Conservation (phyloP, 2,113 vertebrate genomes). For the Megaceryle torquata region DNA sequence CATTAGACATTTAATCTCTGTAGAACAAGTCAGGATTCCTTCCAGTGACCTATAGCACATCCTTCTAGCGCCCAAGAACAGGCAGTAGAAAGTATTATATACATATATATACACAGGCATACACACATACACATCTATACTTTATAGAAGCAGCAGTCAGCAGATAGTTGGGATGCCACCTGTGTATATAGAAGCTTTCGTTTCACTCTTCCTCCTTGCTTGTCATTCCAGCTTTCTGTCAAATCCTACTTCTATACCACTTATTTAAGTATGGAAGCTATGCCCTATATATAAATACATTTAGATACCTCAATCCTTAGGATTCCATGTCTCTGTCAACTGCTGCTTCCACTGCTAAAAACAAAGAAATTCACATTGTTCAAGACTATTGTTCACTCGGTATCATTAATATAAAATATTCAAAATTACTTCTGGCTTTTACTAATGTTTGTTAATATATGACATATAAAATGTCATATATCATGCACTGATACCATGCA, state of each 20-base stretch:
- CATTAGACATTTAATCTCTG: background rate
- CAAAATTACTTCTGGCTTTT: background rate
- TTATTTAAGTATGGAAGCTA: background rate
- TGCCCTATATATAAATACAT: background rate
- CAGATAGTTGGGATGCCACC: background rate
- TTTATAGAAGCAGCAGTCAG: background rate
- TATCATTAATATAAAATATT: background rate
- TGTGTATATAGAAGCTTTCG: background rate
- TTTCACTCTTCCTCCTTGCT: background rate
- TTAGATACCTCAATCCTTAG: background rate
- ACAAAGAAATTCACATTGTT: background rate
- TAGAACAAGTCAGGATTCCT: background rate
- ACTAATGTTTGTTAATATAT: background rate
- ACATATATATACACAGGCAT: background rate
- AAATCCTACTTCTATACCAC: background rate
- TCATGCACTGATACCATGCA: background rate
- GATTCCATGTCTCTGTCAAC: background rate
- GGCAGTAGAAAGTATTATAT: background rate
- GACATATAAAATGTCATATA: background rate
- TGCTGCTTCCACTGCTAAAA: background rate
- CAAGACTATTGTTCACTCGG: background rate
- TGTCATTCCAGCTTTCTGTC: background rate
- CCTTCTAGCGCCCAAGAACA: background rate
- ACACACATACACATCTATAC: accelerated
- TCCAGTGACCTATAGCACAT: background rate